Percentiles rank a stretch among this genome's conserved stretches.
Conservation (phyloP, 37 sponge, comb jelly and placozoan species). For the Halisarca cf. caerulea region DNA sequence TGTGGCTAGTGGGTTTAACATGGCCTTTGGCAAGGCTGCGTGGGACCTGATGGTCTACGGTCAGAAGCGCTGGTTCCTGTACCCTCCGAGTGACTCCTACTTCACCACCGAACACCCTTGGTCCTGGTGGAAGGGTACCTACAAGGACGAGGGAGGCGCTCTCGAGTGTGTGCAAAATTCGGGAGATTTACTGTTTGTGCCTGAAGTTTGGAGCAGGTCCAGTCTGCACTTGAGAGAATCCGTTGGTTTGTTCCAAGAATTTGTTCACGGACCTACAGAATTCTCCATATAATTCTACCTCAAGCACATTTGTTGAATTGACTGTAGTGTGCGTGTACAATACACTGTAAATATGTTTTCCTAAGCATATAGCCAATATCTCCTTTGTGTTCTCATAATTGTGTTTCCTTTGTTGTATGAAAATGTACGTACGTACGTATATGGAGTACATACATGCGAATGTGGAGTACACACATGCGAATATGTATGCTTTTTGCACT, state of each 20-base stretch:
- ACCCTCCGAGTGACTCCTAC: constrained; percentile 72
- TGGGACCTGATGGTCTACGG: constrained; percentile 87
- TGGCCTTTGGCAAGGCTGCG: constrained; percentile 62
- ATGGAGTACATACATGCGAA: no score
- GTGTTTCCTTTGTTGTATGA: no score
- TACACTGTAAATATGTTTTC: not conserved
- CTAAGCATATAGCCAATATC: not conserved
- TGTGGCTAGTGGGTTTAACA: constrained; percentile 69
- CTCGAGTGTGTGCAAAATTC: constrained; percentile 84
- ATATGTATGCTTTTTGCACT: not conserved
- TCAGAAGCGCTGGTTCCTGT: constrained; percentile 78
- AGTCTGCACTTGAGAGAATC: constrained; percentile 77
- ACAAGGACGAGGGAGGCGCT: constrained; percentile 24
- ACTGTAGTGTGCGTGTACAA: not conserved
- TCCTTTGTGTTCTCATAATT: no score
- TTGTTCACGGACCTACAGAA: constrained; percentile 83
- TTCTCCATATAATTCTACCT: constrained; percentile 74
- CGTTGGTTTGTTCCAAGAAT: constrained; percentile 81
- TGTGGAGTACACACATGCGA: not conserved
- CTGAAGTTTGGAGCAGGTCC: constrained; percentile 89
- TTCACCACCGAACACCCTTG: constrained; percentile 69
- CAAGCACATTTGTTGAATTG: not conserved
- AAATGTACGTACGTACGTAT: no score
- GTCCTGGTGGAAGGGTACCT: constrained; percentile 73
- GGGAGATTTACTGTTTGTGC: constrained; percentile 81